These are phyloP conservation scores for Xiphorhynchus erythropygius DNA, from an alignment of 2,797 vertebrate species.

Conservation along the genomic window DNA sequence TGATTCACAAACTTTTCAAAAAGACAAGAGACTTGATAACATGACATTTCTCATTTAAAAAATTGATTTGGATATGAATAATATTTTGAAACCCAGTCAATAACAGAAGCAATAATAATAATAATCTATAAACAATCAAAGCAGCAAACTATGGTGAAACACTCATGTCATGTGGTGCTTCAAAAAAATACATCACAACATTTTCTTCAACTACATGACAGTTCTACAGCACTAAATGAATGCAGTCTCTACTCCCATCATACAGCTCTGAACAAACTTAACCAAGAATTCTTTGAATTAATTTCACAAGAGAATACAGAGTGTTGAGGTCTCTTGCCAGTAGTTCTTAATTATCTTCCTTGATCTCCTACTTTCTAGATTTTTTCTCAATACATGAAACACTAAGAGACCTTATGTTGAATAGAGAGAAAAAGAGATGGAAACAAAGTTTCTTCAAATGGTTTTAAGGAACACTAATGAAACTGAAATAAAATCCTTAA, in stretches of 20 bases:
- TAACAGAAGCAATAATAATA: not conserved
- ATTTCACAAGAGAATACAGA: not conserved
- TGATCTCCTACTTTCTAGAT: not conserved
- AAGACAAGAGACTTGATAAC: accelerated
- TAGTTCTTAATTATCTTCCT: not conserved
- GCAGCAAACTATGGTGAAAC: not conserved
- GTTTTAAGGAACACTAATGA: not conserved
- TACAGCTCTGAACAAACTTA: not conserved
- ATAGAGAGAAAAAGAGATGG: not conserved
- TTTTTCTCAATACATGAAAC: not conserved
- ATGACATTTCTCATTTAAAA: not conserved
- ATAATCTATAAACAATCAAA: not conserved
- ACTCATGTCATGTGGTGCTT: accelerated
- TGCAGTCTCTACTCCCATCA: not conserved
- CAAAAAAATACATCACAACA: not conserved
- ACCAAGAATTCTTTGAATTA: not conserved
- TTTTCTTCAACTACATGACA: not conserved
- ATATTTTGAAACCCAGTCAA: not conserved
- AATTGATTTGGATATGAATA: not conserved
- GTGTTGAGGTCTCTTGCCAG: not conserved
- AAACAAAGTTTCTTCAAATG: not conserved
- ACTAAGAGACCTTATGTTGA: not conserved
- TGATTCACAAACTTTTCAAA: not conserved
- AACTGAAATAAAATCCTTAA: not conserved
- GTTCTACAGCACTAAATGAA: not conserved